A percentile compares a stretch with the other conserved stretches of the same genome.
phyloP scores from a whole-genome alignment of 2,113 vertebrate genomes.

The Anarrhichthys ocellatus region DNA sequence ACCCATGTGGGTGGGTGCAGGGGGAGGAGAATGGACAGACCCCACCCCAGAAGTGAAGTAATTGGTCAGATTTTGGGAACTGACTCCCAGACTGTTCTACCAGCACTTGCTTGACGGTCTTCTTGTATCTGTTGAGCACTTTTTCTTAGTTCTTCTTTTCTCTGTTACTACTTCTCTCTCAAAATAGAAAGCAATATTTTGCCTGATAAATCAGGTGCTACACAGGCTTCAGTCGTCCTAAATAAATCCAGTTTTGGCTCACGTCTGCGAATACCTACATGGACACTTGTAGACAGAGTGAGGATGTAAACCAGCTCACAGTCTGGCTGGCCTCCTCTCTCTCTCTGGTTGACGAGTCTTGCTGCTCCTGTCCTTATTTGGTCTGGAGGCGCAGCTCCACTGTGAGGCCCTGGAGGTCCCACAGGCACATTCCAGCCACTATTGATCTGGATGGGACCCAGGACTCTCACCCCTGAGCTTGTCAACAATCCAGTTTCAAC shows the following conservation, averaged over 20 bases:
- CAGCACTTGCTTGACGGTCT: constrained; percentile 14
- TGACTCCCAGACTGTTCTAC: constrained; percentile 33
- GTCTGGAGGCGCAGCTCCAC: constrained; percentile 73
- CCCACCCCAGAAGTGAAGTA: constrained; percentile 75
- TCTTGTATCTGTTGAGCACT: not conserved
- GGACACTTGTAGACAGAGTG: constrained; percentile 8
- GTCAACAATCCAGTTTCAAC: constrained; percentile 25
- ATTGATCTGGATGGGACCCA: constrained; percentile 74
- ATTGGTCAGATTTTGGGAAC: constrained; percentile 73
- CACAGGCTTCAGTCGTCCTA: not conserved
- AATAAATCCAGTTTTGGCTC: not conserved
- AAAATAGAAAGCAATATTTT: not conserved
- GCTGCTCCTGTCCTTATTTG: constrained; percentile 81
- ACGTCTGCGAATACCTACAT: not conserved
- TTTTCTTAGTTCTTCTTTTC: not conserved
- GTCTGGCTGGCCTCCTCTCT: not conserved
- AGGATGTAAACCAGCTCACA: constrained; percentile 36
- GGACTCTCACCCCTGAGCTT: constrained; percentile 31
- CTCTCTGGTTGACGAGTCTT: constrained; percentile 48
- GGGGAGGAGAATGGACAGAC: constrained; percentile 61
- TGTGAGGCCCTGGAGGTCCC: constrained; percentile 57
- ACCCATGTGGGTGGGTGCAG: constrained; percentile 48
- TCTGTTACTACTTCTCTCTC: not conserved
- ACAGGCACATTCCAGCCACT: constrained; percentile 73
- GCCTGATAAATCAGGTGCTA: not conserved